Evolutionary conservation across 2,797 vertebrate species (phyloP), one percentile per base, ranked within the genome.

Genomic region (Taeniopygia guttata): DNA sequence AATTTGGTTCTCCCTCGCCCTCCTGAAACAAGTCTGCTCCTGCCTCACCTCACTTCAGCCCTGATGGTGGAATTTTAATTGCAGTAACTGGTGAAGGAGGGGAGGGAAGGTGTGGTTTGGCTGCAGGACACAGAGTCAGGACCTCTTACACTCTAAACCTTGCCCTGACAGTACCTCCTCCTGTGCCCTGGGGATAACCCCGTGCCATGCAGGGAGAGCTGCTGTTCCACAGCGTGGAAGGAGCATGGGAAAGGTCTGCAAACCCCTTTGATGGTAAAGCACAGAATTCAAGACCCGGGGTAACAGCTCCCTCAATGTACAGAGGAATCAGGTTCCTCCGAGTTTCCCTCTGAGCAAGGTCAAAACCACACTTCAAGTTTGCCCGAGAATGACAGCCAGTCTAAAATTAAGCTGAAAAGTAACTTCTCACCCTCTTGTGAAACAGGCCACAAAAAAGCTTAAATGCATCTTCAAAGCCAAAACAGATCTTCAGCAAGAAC

Each of bases 61-160:
- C 80, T 79, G 83, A 91, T 0, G 1, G 59, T 76, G 95, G 95
- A 97, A 97, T 96, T 95, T 97, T 96, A 96, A 96, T 96, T 96
- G 95, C 93, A 94, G 66, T 56, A 87, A 86, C 91, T 91, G 85
- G 79, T 80, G 83, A 59, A 87, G 72, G 69, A 87, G 55, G 34
- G 76, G 67, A 80, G 96, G 74, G 72, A 89, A 94, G 96, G 89
- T 76, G 81, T 87, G 94, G 86, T 87, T 95, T 95, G 94, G 94
- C 92, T 89, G 87, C 76, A 92, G 92, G 94, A 97, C 86, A 80
- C 66, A 27, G 18, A 83, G 84, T 34, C 79, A 52, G 88, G 95
- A 95, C 93, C 74, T 90, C 78, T 76, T 60, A 49, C 29, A 14
- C 82, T 78, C 78, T 72, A 32, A 63, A 81, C 87, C 59, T 88